phyloP scores from a whole-genome alignment of 2,888 invertebrate species.

The Hyppa rectilinea region DNA sequence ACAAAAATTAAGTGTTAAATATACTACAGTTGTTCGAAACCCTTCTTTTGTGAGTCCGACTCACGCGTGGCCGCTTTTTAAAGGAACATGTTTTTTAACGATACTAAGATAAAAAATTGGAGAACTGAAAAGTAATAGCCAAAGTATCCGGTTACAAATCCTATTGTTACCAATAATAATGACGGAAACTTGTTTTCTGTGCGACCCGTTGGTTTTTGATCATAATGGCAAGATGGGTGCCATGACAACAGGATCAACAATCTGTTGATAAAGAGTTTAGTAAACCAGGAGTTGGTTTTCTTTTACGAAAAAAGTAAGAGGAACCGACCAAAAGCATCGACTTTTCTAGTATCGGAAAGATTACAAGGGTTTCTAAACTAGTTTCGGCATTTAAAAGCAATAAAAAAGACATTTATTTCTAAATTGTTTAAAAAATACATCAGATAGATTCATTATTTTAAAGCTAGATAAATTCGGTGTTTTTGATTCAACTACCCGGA shows the following conservation, averaged over 20 bases:
- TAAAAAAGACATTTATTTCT: no score
- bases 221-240: constrained; percentile 28
- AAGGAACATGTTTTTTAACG: background rate
- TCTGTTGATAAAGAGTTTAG: constrained; percentile 32
- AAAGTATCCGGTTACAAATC: constrained; percentile 19
- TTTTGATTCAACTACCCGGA: no score
- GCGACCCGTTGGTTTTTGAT: constrained; percentile 27
- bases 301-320: constrained; percentile 15
- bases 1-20: no score
- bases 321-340: background rate
- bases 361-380: background rate
- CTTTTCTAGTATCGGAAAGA: background rate
- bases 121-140: background rate
- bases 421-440: no score
- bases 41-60: no score
- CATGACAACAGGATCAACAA: constrained; percentile 26
- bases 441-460: no score
- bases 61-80: no score
- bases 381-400: no score
- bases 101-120: background rate
- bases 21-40: no score
- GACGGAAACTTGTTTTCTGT: constrained; percentile 19
- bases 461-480: no score
- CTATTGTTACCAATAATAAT: constrained; percentile 28
- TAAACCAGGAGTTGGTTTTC: constrained; percentile 29